These are phyloP conservation scores for Indri indri DNA, from an alignment of 2,113 vertebrate species.

Conservation along the genomic window DNA sequence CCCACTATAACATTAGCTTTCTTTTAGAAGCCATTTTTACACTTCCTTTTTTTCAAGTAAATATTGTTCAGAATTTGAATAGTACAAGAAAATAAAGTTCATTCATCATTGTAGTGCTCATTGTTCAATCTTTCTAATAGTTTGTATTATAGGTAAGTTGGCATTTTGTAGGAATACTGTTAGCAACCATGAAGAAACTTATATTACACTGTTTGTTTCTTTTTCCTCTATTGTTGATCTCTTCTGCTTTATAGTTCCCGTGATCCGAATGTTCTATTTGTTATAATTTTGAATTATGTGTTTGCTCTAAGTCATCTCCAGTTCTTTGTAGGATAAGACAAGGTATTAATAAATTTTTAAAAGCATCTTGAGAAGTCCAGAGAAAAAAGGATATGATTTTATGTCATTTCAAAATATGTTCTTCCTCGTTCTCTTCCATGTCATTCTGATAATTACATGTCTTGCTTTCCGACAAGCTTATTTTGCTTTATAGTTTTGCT, in stretches of 20 bases:
- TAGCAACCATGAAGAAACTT: neutral
- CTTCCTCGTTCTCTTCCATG: neutral
- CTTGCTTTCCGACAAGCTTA: neutral
- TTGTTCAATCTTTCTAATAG: neutral
- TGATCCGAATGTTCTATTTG: neutral
- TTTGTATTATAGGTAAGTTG: neutral
- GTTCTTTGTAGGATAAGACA: neutral
- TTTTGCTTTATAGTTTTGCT: constrained; percentile 11
- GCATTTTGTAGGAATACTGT: neutral
- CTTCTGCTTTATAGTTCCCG: neutral
- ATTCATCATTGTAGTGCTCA: neutral
- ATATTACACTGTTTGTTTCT: neutral
- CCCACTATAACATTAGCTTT: neutral
- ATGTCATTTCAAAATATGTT: constrained; percentile 23
- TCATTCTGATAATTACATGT: neutral
- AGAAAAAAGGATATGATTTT: constrained; percentile 16
- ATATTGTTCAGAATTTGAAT: neutral
- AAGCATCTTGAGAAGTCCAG: neutral
- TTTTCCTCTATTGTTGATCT: neutral
- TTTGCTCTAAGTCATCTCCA: neutral
- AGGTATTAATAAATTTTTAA: neutral
- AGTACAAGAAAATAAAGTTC: neutral
- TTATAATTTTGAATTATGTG: neutral
- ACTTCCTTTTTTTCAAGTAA: neutral
- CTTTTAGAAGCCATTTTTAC: neutral